A percentile compares a stretch with the other conserved stretches of the same genome.
These are phyloP conservation scores for Rhinogobio ventralis DNA, from an alignment of 2,797 vertebrate species.

Conservation along the genomic window DNA sequence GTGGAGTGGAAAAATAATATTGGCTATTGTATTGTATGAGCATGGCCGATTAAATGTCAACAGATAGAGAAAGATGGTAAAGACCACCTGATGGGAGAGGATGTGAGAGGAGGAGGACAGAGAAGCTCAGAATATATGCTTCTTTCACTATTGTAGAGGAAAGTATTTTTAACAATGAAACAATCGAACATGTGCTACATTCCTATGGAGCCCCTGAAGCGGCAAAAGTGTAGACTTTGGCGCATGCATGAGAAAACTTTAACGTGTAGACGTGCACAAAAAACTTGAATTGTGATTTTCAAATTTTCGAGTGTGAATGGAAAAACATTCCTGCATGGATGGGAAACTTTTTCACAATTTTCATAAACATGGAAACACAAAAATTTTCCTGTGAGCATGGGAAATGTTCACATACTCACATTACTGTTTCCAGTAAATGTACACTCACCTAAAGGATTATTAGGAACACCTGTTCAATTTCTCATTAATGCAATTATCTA, in stretches of 20 bases:
- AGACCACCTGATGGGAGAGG: slow-evolving; percentile 1
- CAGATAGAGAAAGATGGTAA: background rate
- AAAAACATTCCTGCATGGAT: background rate
- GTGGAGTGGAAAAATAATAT: slow-evolving; percentile 42
- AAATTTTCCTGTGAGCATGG: accelerated
- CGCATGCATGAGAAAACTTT: background rate
- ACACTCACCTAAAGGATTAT: too few species aligned
- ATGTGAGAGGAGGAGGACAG: background rate
- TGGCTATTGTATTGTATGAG: slow-evolving; percentile 21
- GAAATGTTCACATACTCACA: background rate
- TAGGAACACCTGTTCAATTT: too few species aligned
- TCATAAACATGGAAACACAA: too few species aligned
- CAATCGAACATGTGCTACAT: background rate
- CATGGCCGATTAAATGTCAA: slow-evolving; percentile 21
- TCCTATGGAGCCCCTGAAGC: background rate
- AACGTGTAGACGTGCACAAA: background rate
- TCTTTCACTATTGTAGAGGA: background rate
- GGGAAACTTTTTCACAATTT: too few species aligned
- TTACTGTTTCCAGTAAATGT: background rate
- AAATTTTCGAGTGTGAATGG: too few species aligned
- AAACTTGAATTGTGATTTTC: background rate
- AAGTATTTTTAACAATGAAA: background rate
- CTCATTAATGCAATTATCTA: too few species aligned
- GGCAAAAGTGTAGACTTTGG: background rate
- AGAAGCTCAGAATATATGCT: background rate